Percentiles rank a stretch among this genome's conserved stretches.
Evolutionary conservation across 1,140 invertebrate species (phyloP).

Genomic region (Zaprionus inermis): DNA sequence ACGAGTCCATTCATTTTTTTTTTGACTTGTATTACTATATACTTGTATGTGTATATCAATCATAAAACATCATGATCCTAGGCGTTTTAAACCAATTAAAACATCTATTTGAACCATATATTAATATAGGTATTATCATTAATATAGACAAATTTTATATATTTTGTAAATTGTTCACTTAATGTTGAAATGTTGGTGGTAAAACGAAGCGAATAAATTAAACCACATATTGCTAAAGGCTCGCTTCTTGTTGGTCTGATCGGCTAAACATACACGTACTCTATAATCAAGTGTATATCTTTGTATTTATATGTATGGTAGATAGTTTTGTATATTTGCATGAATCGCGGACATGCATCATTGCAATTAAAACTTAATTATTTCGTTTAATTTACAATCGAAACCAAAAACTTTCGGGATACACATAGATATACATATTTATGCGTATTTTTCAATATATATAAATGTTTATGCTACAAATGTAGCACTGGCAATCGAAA

Average conservation of each 20-base stretch:
- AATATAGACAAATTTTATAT: constrained; percentile 32
- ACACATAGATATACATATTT: constrained; percentile 14
- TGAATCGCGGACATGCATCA: constrained; percentile 1
- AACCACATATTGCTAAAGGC: constrained; percentile 30
- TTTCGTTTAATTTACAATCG: constrained; percentile 69
- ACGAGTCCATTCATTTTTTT: constrained; percentile 21
- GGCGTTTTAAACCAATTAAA: constrained; percentile 69
- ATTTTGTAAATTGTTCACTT: constrained; percentile 44
- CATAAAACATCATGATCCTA: constrained; percentile 55
- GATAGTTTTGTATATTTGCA: constrained; percentile 31
- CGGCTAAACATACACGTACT: neutral
- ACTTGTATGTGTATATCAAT: constrained; percentile 50
- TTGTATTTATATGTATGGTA: constrained; percentile 28
- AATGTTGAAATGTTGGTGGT: constrained; percentile 52
- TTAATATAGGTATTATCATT: constrained; percentile 39
- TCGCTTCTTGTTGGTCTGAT: constrained; percentile 48
- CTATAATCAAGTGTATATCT: constrained; percentile 10
- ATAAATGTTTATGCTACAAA: constrained; percentile 26
- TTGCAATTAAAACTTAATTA: constrained; percentile 35
- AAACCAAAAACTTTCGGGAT: constrained; percentile 59
- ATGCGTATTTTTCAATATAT: constrained; percentile 2
- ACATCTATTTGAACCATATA: constrained; percentile 64
- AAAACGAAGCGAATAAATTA: constrained; percentile 35
- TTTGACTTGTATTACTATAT: constrained; percentile 51
- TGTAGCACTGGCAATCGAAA: constrained; percentile 40